phyloP scores from a whole-genome alignment of 1,140 invertebrate genomes.

The Caenorhabditis tropicalis region DNA sequence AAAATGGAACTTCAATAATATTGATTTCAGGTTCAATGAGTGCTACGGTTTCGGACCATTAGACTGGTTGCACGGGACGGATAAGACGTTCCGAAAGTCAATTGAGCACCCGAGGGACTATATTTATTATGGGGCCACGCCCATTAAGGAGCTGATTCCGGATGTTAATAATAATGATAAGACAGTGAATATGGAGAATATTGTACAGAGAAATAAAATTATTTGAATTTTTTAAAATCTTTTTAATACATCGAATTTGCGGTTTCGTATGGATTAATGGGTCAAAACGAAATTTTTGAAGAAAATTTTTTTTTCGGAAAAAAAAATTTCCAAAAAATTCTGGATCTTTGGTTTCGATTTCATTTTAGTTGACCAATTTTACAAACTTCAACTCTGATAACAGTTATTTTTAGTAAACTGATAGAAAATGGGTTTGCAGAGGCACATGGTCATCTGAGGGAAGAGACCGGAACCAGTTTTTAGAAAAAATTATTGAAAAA shows the following conservation, averaged over 20 bases:
- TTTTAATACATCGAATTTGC: background rate
- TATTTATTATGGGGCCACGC: background rate
- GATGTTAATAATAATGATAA: constrained; percentile 11
- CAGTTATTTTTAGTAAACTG: too few relatives aligned
- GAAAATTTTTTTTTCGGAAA: too few relatives aligned
- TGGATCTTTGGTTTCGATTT: too few relatives aligned
- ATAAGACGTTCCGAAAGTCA: constrained; percentile 45
- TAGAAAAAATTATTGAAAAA: too few relatives aligned
- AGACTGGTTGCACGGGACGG: constrained; percentile 84
- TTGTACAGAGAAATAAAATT: constrained; percentile 5
- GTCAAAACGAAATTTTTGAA: too few relatives aligned
- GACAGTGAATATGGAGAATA: background rate
- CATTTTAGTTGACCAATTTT: too few relatives aligned
- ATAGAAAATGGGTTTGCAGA: too few relatives aligned
- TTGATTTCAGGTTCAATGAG: constrained; percentile 80
- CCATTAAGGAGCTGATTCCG: constrained; percentile 5
- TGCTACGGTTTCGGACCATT: constrained; percentile 85
- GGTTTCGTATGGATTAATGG: background rate
- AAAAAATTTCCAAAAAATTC: too few relatives aligned
- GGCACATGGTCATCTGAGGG: too few relatives aligned
- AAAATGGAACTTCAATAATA: constrained; percentile 55
- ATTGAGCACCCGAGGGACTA: constrained; percentile 25
- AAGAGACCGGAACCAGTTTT: too few relatives aligned
- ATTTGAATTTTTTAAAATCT: background rate
- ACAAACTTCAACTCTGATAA: too few relatives aligned